Base-by-base conservation (phyloP, 2,888 invertebrate species). In the Macrophya alboannulata region DNA sequence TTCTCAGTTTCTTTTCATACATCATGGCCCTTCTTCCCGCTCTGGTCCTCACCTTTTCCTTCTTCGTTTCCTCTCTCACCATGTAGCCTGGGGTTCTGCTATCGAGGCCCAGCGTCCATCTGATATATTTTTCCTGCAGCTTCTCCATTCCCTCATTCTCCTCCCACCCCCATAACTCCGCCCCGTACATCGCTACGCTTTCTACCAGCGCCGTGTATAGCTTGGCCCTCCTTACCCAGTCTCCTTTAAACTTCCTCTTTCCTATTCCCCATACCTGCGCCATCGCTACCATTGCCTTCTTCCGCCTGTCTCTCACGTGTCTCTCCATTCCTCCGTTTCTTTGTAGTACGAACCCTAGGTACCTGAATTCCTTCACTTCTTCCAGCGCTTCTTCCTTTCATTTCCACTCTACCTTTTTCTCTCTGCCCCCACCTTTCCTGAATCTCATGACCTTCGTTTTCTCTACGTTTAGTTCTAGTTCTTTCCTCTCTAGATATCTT, bases 351-450 rank as follows among this genome's bases (percentile, higher is more conserved):
- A 82, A 86, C 1, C 86, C 83, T 21, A 86, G 71, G 21, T 87
- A 87, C 43, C 59, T 86, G 37, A 84, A 86, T n/a, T 51, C 31
- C 55, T 86, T 87, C n/a, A 86, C 85, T n/a, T 83, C 81, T 76
- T 85, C 83, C n/a, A 86, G 83, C 12, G 17, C 40, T 21, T 84
- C 10, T 21, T 71, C 62, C 37, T 74, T 62, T 83, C 85, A 85
- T 12, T 3, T 21, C 85, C 72, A 76, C 15, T 82, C 62, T n/a
- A 15, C 43, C 10, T 65, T 40, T 5, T 71, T 86, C 43, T 65
- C 62, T 82, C 51, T 72, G 0, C 72, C 72, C 62, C 83, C 85
- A 12, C 83, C 76, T 12, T 81, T 85, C 68, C 76, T 74, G 59
- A 86, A 86, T 76, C 51, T 86, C 76, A 86, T 84, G 37, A 85